These are phyloP conservation scores for Smutsia temminckii DNA, from an alignment of 2,797 vertebrate species.

Conservation along the genomic window DNA sequence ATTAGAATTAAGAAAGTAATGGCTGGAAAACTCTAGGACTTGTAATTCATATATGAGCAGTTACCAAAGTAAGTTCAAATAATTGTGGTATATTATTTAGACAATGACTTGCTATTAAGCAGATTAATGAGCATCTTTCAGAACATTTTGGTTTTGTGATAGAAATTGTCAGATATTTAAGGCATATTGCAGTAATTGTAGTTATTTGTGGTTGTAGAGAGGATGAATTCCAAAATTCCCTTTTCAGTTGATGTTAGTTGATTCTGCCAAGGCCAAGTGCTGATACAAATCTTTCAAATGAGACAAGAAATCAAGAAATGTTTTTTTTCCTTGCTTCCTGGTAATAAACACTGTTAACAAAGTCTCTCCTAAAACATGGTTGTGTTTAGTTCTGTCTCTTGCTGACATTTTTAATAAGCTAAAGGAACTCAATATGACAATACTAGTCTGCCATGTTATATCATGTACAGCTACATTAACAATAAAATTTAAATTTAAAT, in stretches of 20 bases:
- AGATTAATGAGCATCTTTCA: conserved; percentile 45
- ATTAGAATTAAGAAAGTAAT: conserved; percentile 21
- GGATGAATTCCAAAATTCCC: conserved; percentile 27
- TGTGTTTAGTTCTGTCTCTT: neutral
- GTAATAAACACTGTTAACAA: conserved; percentile 42
- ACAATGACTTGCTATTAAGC: neutral
- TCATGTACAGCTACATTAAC: conserved; percentile 40
- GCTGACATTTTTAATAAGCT: conserved; percentile 59
- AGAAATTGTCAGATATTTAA: conserved; percentile 2
- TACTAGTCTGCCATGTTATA: conserved; percentile 17
- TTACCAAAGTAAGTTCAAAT: conserved; percentile 45
- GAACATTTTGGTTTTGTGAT: conserved; percentile 44
- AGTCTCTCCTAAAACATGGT: conserved; percentile 4
- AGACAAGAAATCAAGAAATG: neutral
- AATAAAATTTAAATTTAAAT: conserved; percentile 56
- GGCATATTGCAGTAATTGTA: neutral
- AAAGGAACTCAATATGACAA: neutral
- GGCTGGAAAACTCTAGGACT: neutral
- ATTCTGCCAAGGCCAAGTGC: neutral
- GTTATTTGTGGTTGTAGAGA: conserved; percentile 37
- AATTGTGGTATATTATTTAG: neutral
- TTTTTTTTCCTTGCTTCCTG: neutral
- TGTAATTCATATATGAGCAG: neutral
- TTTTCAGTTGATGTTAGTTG: conserved; percentile 40
- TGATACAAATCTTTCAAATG: conserved; percentile 57